phyloP scores from a whole-genome alignment of 1,140 invertebrate genomes.

The Caenorhabditis inopinata region DNA sequence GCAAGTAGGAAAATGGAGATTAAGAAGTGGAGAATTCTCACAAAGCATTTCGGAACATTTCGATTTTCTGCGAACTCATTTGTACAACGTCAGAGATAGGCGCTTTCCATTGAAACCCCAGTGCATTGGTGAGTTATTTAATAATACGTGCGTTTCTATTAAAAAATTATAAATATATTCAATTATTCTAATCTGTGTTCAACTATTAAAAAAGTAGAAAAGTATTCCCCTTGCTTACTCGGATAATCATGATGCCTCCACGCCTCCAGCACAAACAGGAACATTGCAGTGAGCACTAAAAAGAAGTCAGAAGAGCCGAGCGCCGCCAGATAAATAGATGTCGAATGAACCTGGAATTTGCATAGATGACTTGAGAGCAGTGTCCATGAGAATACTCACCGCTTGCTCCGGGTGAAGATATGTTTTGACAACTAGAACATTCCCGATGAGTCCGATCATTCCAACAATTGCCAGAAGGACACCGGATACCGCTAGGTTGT shows the following conservation, averaged over 20 bases:
- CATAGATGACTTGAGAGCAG: neutral
- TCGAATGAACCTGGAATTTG: slow-evolving; percentile 52
- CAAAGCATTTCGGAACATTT: too few relatives aligned
- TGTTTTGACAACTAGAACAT: slow-evolving; percentile 59
- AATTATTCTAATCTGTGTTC: too few relatives aligned
- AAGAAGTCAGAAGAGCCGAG: slow-evolving; percentile 62
- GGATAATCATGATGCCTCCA: slow-evolving; percentile 65
- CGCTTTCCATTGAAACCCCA: too few relatives aligned
- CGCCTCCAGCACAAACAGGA: slow-evolving; percentile 64
- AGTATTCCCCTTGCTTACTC: slow-evolving; percentile 15
- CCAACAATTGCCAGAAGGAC: slow-evolving; percentile 62
- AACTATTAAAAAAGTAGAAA: too few relatives aligned
- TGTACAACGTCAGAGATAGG: too few relatives aligned
- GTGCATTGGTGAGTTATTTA: too few relatives aligned
- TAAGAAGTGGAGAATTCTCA: too few relatives aligned
- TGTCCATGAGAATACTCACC: neutral
- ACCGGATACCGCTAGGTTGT: slow-evolving; percentile 63
- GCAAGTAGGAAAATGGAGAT: too few relatives aligned
- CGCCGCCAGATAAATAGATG: slow-evolving; percentile 59
- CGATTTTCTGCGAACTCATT: too few relatives aligned
- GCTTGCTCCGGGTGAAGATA: slow-evolving; percentile 56
- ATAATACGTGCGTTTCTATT: too few relatives aligned
- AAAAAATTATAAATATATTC: too few relatives aligned
- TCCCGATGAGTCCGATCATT: slow-evolving; percentile 59
- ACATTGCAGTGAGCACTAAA: slow-evolving; percentile 66